Base-by-base conservation (phyloP, 1,140 invertebrate species). In the Zaprionus camerounensis region DNA sequence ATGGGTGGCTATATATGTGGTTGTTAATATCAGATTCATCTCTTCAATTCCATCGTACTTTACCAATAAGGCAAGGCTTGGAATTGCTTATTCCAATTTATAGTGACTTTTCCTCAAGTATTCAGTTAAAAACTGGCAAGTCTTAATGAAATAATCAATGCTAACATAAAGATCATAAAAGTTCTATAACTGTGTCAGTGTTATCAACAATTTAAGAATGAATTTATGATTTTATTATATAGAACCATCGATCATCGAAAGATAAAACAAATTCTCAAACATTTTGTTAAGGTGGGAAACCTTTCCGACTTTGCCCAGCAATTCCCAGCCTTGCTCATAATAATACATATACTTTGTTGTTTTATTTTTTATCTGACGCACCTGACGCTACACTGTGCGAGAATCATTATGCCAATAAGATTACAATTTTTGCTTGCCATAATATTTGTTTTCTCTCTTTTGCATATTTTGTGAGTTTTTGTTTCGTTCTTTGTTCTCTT, bases 371-470 rank as follows among this genome's bases (percentile, higher is more conserved):
- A n/a, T 46, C 17, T n/a, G n/a, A 58, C 67, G 67, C 59, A 71
- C 38, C 28, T 36, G 20, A 17, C 17, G n/a, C 17, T 22, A 56
- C 59, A 5, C 58, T 56, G 24, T 44, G 67, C 67, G 46, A 26
- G 24, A 69, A 46, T 58, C 56, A 31, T 55, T 71, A 3, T 11
- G 24, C 24, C 38, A 22, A 3, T 59, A 13, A 34, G 53, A 58
- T 31, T 67, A 12, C 22, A 74, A 34, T 49, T 59, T 24, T 55
- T 71, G 73, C 69, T 71, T 71, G 73, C 68, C 15, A 76, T 61
- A 44, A 71, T 71, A 59, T 53, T 59, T 28, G 26, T 13, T 26
- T 26, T 36, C 49, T 28, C 17, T 63, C 13, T 57, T 71, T 71
- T 75, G 72, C 59, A 58, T 70, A 49, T 71, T 63, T 64, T 51